A percentile compares a stretch with the other conserved stretches of the same genome.
Conservation (phyloP, 2,888 invertebrate genomes). For the Gymnocheta viridis region DNA sequence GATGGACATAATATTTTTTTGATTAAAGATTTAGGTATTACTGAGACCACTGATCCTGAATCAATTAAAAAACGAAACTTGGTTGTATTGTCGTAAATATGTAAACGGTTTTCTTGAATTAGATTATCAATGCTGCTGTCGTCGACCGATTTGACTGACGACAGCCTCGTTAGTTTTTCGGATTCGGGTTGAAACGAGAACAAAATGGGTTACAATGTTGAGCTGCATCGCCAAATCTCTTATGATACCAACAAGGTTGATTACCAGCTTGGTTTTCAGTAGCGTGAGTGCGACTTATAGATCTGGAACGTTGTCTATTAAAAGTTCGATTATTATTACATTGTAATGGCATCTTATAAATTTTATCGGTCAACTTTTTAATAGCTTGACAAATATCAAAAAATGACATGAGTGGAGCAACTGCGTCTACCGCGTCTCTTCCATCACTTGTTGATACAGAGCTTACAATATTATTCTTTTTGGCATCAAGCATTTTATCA, state of each 20-base stretch:
- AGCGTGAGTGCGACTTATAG: constrained; percentile 3
- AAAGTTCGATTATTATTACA: not conserved
- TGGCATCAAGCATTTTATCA: constrained; percentile 59
- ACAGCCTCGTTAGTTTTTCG: constrained; percentile 57
- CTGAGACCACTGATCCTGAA: constrained; percentile 68
- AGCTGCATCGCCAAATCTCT: constrained; percentile 42
- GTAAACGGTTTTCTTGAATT: constrained; percentile 17
- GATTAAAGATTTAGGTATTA: constrained; percentile 57
- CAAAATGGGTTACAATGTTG: constrained; percentile 44
- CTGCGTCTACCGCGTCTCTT: not conserved
- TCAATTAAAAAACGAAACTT: constrained; percentile 64
- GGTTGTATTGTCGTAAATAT: constrained; percentile 39
- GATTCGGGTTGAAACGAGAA: constrained; percentile 1
- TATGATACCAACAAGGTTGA: constrained; percentile 53
- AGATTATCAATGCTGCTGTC: constrained; percentile 46
- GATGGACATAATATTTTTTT: constrained; percentile 36
- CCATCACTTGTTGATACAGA: not conserved
- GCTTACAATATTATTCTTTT: constrained; percentile 32
- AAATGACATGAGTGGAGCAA: not conserved
- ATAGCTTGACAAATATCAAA: not conserved
- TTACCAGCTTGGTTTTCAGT: not conserved
- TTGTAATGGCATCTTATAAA: constrained; percentile 17
- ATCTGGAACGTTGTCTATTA: not conserved
- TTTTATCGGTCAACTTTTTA: constrained; percentile 6
- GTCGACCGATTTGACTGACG: constrained; percentile 46